phyloP scores from a whole-genome alignment of 1,140 invertebrate genomes.

The Hermatobates lingyangjiaoensis region DNA sequence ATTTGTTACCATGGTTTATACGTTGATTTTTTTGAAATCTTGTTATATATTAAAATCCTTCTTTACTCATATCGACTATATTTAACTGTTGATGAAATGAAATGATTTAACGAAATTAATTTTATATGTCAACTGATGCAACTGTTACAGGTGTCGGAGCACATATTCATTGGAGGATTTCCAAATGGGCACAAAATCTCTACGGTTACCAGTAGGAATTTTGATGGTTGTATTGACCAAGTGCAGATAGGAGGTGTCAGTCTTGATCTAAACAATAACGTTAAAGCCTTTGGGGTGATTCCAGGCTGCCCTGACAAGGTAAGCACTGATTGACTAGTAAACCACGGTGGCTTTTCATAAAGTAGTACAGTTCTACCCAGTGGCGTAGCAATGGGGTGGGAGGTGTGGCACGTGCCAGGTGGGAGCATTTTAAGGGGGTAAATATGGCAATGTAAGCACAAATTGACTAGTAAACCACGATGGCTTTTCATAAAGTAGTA shows the following conservation, averaged over 20 bases:
- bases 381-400: too few species aligned
- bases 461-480: not conserved
- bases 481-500: constrained; percentile 21
- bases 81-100: too few species aligned
- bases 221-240: constrained; percentile 84
- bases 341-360: too few species aligned
- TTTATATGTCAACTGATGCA: too few species aligned
- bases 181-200: constrained; percentile 41
- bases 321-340: constrained; percentile 13
- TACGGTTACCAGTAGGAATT: constrained; percentile 49
- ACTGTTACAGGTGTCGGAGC: constrained; percentile 30
- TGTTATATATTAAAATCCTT: too few species aligned
- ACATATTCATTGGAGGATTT: constrained; percentile 80
- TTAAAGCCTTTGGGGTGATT: constrained; percentile 54
- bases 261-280: constrained; percentile 59
- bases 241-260: constrained; percentile 50
- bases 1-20: too few species aligned
- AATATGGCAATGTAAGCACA: not conserved
- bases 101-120: too few species aligned
- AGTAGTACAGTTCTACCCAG: too few species aligned
- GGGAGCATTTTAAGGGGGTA: too few species aligned
- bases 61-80: too few species aligned
- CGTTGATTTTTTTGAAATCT: too few species aligned
- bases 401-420: too few species aligned
- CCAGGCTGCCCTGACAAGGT: constrained; percentile 72